These are phyloP conservation scores for Calypte anna DNA, from an alignment of 2,113 vertebrate species.

Conservation along the genomic window DNA sequence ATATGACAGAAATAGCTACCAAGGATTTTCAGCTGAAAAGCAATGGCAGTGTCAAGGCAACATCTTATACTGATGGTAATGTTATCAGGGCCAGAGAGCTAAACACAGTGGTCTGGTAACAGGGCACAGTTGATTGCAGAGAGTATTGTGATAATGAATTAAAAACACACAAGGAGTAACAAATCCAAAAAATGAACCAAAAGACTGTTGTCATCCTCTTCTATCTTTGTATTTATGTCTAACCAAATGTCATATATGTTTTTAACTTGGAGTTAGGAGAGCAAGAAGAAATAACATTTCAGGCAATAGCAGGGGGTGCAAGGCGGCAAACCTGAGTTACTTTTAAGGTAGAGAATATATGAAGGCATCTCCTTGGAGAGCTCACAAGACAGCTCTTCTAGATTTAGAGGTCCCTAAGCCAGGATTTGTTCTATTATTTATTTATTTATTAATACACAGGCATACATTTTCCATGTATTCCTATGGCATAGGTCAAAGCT, in stretches of 20 bases:
- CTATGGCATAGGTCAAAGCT: conserved; percentile 35
- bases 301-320: neutral
- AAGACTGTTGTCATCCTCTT: neutral
- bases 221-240: neutral
- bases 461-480: conserved; percentile 14
- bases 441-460: neutral
- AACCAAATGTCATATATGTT: neutral
- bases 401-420: conserved; percentile 25
- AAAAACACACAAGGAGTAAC: neutral
- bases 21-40: neutral
- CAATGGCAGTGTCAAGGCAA: neutral
- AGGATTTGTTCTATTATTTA: conserved; percentile 1
- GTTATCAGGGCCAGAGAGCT: neutral
- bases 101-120: no score
- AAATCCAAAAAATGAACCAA: neutral
- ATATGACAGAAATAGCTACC: neutral
- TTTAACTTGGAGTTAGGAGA: neutral
- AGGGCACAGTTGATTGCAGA: no score
- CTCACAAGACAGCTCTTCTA: neutral
- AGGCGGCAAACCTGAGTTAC: neutral
- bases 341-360: neutral
- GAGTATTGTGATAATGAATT: neutral
- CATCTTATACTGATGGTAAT: neutral
- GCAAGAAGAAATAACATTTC: neutral
- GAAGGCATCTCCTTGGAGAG: neutral